These are phyloP conservation scores for Eupithecia vulgata DNA, from an alignment of 2,888 invertebrate species.

Conservation along the genomic window DNA sequence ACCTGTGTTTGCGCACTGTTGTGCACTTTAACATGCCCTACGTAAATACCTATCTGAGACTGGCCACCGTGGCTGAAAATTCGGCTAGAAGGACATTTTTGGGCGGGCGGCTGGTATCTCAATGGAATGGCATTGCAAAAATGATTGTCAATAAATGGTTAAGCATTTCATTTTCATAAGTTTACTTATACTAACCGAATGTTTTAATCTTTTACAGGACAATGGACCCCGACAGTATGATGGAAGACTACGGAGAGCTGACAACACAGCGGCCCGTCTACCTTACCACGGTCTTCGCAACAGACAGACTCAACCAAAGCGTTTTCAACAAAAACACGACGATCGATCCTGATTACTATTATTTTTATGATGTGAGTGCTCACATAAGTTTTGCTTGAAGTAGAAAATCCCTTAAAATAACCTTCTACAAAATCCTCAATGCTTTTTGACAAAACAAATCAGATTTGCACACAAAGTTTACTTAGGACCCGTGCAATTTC, in stretches of 20 bases:
- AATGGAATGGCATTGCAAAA: background rate
- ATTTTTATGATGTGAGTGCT: constrained; percentile 72
- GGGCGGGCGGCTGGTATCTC: background rate
- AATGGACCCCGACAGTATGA: constrained; percentile 67
- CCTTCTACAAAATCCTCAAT: background rate
- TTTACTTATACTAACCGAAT: background rate
- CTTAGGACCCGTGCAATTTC: constrained; percentile 13
- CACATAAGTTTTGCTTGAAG: background rate
- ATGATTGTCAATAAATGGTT: background rate
- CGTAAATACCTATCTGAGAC: background rate
- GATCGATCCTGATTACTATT: constrained; percentile 60
- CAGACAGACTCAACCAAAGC: constrained; percentile 51
- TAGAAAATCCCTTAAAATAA: background rate
- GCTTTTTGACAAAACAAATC: constrained; percentile 3
- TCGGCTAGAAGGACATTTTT: background rate
- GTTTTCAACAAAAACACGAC: constrained; percentile 46
- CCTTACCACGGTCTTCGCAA: constrained; percentile 52
- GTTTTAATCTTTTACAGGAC: constrained; percentile 48
- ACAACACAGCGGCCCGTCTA: constrained; percentile 61
- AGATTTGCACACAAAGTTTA: constrained; percentile 14
- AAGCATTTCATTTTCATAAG: background rate
- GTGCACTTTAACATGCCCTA: background rate
- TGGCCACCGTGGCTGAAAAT: background rate
- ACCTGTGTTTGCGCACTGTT: background rate
- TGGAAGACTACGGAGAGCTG: constrained; percentile 61